A percentile compares a stretch with the other conserved stretches of the same genome.
phyloP scores from a whole-genome alignment of 2,888 invertebrate genomes.

The Apocheima hispidaria region DNA sequence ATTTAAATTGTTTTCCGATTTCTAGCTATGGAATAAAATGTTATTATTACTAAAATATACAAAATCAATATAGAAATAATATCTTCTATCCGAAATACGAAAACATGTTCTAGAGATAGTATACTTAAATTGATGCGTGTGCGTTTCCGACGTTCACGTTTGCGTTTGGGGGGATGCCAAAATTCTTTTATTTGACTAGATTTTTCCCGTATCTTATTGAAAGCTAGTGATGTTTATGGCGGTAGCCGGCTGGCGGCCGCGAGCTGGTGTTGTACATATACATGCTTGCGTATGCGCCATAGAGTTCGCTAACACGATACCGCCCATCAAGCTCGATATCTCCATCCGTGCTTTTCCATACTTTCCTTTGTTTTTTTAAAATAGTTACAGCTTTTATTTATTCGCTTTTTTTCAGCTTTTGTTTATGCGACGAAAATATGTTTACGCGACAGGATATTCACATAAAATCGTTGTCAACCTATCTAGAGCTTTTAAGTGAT shows the following conservation, averaged over 20 bases:
- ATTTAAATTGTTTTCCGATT: background rate
- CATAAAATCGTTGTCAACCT: too few species aligned
- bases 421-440: background rate
- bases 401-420: too few species aligned
- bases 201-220: slow-evolving; percentile 45
- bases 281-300: background rate
- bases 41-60: background rate
- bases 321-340: background rate
- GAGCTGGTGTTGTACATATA: background rate
- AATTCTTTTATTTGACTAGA: slow-evolving; percentile 48
- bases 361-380: background rate
- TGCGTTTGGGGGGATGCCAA: slow-evolving; percentile 50
- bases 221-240: slow-evolving; percentile 27
- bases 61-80: background rate
- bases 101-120: background rate
- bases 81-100: background rate
- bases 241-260: slow-evolving; percentile 5
- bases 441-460: too few species aligned
- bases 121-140: slow-evolving; percentile 4
- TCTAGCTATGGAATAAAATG: background rate
- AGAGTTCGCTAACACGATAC: background rate
- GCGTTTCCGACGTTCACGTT: slow-evolving; percentile 23
- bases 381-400: background rate
- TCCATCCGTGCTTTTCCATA: background rate
- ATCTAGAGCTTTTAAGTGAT: too few species aligned